Evolutionary conservation across 2,797 vertebrate genomes (phyloP).

Genomic region (Salarias fasciatus): DNA sequence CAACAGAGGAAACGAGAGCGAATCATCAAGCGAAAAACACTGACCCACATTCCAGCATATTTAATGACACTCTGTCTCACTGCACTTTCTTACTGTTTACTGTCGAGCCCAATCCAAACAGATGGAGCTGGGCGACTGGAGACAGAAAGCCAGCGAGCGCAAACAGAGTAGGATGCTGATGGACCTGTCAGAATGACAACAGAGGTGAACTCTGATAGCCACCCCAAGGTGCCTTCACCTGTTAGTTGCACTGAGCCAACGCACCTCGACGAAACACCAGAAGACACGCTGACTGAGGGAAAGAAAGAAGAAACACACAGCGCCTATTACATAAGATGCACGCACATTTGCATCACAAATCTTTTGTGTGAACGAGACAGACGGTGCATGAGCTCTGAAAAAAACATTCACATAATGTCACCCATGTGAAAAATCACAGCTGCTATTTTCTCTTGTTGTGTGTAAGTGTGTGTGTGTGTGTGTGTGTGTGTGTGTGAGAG

Average conservation of each 20-base stretch:
- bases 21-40: conserved; percentile 28
- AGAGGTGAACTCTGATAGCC: conserved; percentile 24
- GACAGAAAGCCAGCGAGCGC: not conserved
- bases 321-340: conserved; percentile 11
- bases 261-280: conserved; percentile 6
- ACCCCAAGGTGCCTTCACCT: conserved; percentile 44
- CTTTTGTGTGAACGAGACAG: conserved; percentile 36
- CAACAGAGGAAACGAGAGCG: conserved; percentile 15
- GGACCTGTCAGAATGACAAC: conserved; percentile 37
- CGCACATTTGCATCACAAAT: conserved; percentile 31
- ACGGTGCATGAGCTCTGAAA: conserved; percentile 31
- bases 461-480: too few relatives aligned
- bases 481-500: too few relatives aligned
- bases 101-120: conserved; percentile 19
- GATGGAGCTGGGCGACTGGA: conserved; percentile 14
- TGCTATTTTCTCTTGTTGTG: conserved; percentile 33
- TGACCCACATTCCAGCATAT: conserved; percentile 65
- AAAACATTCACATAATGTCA: conserved; percentile 41
- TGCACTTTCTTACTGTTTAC: conserved; percentile 34
- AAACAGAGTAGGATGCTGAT: conserved; percentile 9
- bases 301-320: not conserved
- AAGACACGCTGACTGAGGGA: not conserved
- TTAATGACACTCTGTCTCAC: conserved; percentile 49
- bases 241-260: conserved; percentile 32
- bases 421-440: conserved; percentile 44